phyloP scores from a whole-genome alignment of 2,113 vertebrate species.

The Dinomys branickii region DNA sequence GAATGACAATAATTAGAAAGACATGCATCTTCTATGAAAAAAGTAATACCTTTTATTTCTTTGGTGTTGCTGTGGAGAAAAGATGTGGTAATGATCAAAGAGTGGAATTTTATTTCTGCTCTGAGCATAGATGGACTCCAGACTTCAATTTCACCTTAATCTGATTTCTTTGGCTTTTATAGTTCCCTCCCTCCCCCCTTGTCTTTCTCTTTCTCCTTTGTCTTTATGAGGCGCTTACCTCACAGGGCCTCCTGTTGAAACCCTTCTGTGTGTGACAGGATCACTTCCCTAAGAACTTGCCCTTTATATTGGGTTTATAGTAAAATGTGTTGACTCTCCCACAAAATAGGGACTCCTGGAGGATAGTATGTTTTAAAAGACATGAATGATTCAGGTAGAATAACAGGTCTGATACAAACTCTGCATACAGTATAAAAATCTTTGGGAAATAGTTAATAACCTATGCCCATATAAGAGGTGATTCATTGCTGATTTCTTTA shows the following conservation, averaged over 20 bases:
- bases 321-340: slow-evolving; percentile 48
- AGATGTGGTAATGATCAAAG: slow-evolving; percentile 75
- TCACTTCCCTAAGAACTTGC: slow-evolving; percentile 33
- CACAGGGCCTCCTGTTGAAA: neutral
- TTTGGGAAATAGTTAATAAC: slow-evolving; percentile 44
- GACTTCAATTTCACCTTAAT: slow-evolving; percentile 34
- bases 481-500: slow-evolving; percentile 44
- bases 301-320: slow-evolving; percentile 49
- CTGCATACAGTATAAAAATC: neutral
- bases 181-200: neutral
- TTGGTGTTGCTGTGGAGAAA: slow-evolving; percentile 85
- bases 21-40: slow-evolving; percentile 76
- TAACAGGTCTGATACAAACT: neutral
- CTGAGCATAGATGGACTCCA: slow-evolving; percentile 80
- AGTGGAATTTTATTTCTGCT: slow-evolving; percentile 76
- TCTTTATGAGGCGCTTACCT: neutral
- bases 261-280: slow-evolving; percentile 2
- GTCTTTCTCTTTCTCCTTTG: neutral
- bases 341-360: neutral
- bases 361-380: slow-evolving; percentile 13
- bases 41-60: slow-evolving; percentile 83
- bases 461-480: neutral
- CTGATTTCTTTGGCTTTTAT: slow-evolving; percentile 38
- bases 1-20: slow-evolving; percentile 85
- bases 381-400: slow-evolving; percentile 3